A percentile compares a stretch with the other conserved stretches of the same genome.
These are phyloP conservation scores for Thaleichthys pacificus DNA, from an alignment of 2,797 vertebrate genomes.

Conservation along the genomic window DNA sequence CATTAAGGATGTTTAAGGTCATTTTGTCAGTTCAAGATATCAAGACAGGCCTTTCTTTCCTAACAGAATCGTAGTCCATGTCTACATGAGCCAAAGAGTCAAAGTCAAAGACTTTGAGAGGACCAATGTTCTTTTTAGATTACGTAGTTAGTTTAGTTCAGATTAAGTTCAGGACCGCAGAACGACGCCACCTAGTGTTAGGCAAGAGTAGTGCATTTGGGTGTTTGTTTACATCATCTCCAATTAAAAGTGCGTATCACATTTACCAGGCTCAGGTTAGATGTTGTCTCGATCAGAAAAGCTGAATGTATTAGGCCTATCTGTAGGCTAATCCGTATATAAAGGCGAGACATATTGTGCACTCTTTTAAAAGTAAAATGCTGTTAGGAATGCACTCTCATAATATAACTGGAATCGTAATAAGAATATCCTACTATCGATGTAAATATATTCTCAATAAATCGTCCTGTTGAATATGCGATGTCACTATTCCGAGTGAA, in stretches of 20 bases:
- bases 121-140: too few species aligned
- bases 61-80: neutral
- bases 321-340: too few species aligned
- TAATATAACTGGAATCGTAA: neutral
- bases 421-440: neutral
- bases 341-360: too few species aligned
- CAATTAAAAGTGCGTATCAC: constrained; percentile 81
- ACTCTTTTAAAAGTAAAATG: neutral
- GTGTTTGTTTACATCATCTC: constrained; percentile 80
- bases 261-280: constrained; percentile 61
- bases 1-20: constrained; percentile 4
- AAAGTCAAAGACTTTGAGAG: neutral
- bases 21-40: constrained; percentile 4
- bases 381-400: too few species aligned
- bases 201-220: constrained; percentile 20
- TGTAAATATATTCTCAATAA: too few species aligned
- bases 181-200: constrained; percentile 55
- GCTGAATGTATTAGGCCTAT: neutral
- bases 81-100: neutral
- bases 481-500: neutral
- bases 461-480: neutral
- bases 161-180: constrained; percentile 22
- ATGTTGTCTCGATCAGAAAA: constrained; percentile 47
- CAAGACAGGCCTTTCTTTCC: constrained; percentile 14
- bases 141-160: too few species aligned